These are phyloP conservation scores for Hystrix brachyura DNA, from an alignment of 2,113 vertebrate species.

Conservation along the genomic window DNA sequence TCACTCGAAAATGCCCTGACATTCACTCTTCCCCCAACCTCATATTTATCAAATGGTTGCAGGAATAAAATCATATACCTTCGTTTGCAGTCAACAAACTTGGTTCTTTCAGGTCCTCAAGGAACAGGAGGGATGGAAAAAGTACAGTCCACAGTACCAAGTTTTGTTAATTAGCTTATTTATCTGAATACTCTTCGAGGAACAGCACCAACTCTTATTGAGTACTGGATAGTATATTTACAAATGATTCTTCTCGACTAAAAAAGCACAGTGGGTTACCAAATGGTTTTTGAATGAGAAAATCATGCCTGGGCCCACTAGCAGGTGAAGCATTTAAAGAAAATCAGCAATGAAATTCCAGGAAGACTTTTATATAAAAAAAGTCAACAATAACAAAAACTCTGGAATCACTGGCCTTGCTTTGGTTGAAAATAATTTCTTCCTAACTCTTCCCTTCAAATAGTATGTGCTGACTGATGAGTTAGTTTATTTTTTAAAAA, in stretches of 20 bases:
- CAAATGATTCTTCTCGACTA: background rate
- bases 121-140: background rate
- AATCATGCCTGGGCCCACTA: background rate
- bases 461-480: background rate
- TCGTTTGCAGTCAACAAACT: background rate
- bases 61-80: background rate
- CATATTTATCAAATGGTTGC: background rate
- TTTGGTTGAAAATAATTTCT: constrained; percentile 8
- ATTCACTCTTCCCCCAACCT: background rate
- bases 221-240: background rate
- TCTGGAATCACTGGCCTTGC: background rate
- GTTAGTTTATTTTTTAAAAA: background rate
- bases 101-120: background rate
- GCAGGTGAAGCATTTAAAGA: background rate
- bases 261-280: background rate
- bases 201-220: background rate
- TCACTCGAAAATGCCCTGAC: background rate
- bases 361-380: background rate
- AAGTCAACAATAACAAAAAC: constrained; percentile 18
- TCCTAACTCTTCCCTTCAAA: constrained; percentile 9
- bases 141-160: background rate
- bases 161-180: background rate
- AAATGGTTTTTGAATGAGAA: background rate
- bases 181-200: background rate
- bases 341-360: constrained; percentile 21